These are phyloP conservation scores for Heliangelus exortis DNA, from an alignment of 2,797 vertebrate genomes.

Conservation along the genomic window DNA sequence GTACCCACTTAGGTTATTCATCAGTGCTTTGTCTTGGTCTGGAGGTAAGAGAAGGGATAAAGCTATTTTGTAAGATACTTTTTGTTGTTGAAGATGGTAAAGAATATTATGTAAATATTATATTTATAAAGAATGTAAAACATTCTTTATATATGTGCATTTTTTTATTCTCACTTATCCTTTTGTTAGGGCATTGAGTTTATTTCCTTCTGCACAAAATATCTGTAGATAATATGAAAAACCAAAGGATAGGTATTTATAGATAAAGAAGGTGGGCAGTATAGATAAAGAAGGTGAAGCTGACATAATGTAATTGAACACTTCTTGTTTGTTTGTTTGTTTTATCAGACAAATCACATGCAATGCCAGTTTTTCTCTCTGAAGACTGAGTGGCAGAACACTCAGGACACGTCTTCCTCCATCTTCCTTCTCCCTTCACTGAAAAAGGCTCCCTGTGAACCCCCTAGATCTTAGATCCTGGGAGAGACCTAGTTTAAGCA, in stretches of 20 bases:
- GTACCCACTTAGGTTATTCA: neutral
- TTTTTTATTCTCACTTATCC: neutral
- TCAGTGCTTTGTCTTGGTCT: neutral
- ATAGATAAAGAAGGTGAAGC: neutral
- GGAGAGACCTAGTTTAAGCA: conserved; percentile 13
- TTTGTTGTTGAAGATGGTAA: neutral
- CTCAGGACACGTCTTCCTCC: neutral
- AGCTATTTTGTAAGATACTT: neutral
- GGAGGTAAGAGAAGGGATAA: neutral
- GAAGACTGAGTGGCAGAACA: neutral
- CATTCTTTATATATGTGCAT: neutral
- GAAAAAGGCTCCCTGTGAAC: neutral
- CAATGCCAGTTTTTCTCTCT: neutral
- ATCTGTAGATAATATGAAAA: neutral
- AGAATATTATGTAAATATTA: neutral
- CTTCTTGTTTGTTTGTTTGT: too few species aligned
- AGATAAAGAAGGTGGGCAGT: neutral
- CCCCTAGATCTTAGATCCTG: neutral
- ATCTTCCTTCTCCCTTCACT: neutral
- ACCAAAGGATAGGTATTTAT: neutral
- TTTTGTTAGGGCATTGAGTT: neutral
- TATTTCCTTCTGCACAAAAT: neutral
- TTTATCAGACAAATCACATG: neutral
- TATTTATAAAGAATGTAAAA: neutral
- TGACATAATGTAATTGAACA: neutral